Base-by-base conservation (phyloP, 2,113 vertebrate species). In the Onychostruthus taczanowskii region DNA sequence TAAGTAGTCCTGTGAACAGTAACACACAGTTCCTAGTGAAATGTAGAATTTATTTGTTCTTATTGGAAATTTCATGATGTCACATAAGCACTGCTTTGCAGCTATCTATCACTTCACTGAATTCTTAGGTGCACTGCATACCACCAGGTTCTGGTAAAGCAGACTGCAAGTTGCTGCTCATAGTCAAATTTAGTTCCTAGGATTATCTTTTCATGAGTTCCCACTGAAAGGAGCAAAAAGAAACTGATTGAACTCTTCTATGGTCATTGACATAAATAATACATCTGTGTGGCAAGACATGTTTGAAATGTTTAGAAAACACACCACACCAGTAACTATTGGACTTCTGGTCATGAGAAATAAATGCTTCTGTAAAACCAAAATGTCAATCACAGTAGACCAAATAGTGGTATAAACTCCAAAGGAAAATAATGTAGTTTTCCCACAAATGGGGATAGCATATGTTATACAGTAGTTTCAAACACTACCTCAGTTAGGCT, bases 401-500 rank as follows among this genome's bases (percentile, higher is more conserved):
- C 96, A 98, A 97, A 97, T 96, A 97, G 96, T 97, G 96, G 96
- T 98, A 81, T 97, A 97, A 97, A 94, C 96, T 97, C 97, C 98
- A 97, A 97, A 98, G 98, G 97, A 98, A 90, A 96, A 78, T 97
- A 85, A 94, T 90, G 88, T 95, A 97, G 94, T 97, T 94, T 81
- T 96, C 95, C 96, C 95, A 87, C 91, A 94, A 95, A 94, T 83
- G 96, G 95, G 96, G 94, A 91, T 97, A 96, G 94, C 84, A 6
- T 96, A 94, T 97, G 91, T 95, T 94, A 97, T 81, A 97, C 95
- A 96, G 95, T 97, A 94, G 95, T 97, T 98, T 97, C 95, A 96
- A 98, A 97, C 96, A 97, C 98, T 98, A 98, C 98, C 97, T 98
- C 98, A 98, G 95, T 98, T 98, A 97, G 95, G 62, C 87, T 91